These are phyloP conservation scores for Meteorus colon DNA, from an alignment of 2,888 invertebrate genomes.

Conservation along the genomic window DNA sequence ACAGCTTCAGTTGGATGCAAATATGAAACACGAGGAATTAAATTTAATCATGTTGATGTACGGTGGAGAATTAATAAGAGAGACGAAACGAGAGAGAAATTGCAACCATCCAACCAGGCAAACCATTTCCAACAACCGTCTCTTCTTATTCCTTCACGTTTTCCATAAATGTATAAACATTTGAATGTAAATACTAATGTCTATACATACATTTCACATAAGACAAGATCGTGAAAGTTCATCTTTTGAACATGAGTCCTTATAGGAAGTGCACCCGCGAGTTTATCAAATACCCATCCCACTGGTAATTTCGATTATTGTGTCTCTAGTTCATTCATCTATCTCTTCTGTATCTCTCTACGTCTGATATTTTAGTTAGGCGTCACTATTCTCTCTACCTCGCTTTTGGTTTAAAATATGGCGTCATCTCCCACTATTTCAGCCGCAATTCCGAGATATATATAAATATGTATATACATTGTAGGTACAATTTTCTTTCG, in stretches of 20 bases:
- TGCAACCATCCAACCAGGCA: not conserved
- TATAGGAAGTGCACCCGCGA: not conserved
- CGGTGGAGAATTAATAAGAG: slow-evolving; percentile 33
- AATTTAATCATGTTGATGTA: slow-evolving; percentile 18
- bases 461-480: not conserved
- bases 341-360: not conserved
- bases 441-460: not conserved
- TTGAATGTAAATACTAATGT: not conserved
- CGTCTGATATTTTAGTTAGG: not conserved
- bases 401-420: not conserved
- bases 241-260: not conserved
- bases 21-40: not conserved
- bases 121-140: not conserved
- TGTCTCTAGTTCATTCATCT: not conserved
- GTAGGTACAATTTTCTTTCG: slow-evolving; percentile 9
- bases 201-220: not conserved
- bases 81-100: slow-evolving; percentile 9
- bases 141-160: not conserved
- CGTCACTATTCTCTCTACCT: not conserved
- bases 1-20: too few species aligned
- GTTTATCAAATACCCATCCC: not conserved
- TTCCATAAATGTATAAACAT: not conserved
- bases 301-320: not conserved
- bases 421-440: not conserved
- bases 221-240: not conserved